phyloP scores from a whole-genome alignment of 1,140 invertebrate genomes.

The Pseudoatta argentina region DNA sequence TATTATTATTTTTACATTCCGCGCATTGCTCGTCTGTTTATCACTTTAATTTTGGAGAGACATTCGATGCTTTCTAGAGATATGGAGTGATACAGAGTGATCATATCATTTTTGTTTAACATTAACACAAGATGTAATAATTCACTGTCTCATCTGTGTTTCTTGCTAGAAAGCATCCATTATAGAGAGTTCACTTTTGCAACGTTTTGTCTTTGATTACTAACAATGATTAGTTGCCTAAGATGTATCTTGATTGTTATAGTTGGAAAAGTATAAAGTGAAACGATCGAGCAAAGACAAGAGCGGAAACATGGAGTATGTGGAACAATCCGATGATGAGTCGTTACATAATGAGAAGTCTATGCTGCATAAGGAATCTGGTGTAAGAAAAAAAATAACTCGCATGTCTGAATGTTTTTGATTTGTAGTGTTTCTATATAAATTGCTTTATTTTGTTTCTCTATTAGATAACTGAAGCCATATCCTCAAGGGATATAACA shows the following conservation, averaged over 20 bases:
- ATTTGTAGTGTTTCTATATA: background rate
- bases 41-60: no score
- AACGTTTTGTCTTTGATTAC: conserved; percentile 26
- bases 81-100: no score
- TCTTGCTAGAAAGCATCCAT: background rate
- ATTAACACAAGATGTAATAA: no score
- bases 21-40: background rate
- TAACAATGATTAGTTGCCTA: background rate
- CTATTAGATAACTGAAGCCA: conserved; percentile 76
- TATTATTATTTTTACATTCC: background rate
- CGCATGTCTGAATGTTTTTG: background rate
- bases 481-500: conserved; percentile 79
- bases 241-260: conserved; percentile 32
- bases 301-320: conserved; percentile 44
- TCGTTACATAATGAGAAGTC: conserved; percentile 76
- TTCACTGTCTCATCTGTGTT: background rate
- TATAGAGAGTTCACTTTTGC: background rate
- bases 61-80: no score
- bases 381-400: conserved; percentile 71
- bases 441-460: background rate
- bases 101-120: no score
- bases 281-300: conserved; percentile 57
- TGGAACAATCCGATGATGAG: conserved; percentile 78
- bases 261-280: conserved; percentile 79
- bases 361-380: conserved; percentile 67